Evolutionary conservation across 64 coral and sea anemone species (phyloP).

Genomic region (Catalaphyllia jardinei): DNA sequence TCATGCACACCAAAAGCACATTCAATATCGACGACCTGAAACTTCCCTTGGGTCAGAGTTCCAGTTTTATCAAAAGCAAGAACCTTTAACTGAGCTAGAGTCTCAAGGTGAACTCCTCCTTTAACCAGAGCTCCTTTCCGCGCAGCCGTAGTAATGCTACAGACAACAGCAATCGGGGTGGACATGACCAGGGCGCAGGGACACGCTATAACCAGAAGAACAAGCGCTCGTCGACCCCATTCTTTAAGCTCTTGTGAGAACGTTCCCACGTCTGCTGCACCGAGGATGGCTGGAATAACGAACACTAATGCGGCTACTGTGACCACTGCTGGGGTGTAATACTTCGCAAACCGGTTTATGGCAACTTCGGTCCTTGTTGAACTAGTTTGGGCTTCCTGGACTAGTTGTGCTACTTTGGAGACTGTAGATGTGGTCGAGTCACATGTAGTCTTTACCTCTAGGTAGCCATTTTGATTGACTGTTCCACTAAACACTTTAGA

Average conservation of each 20-base stretch:
- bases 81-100: conserved; percentile 45
- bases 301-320: conserved; percentile 68
- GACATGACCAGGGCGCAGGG: conserved; percentile 87
- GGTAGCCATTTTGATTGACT: conserved; percentile 96
- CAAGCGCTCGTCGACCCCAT: conserved; percentile 82
- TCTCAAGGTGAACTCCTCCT: conserved; percentile 65
- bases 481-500: conserved; percentile 88
- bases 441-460: conserved; percentile 91
- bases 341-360: conserved; percentile 94
- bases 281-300: conserved; percentile 80
- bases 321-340: conserved; percentile 85
- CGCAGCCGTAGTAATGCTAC: conserved; percentile 78
- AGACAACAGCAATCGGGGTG: conserved; percentile 75
- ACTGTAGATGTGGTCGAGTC: conserved; percentile 87
- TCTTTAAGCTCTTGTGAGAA: conserved; percentile 67
- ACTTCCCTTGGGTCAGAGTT: conserved; percentile 76
- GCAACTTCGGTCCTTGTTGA: conserved; percentile 80
- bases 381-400: conserved; percentile 91
- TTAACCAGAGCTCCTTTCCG: conserved; percentile 76
- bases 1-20: conserved; percentile 72
- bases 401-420: conserved; percentile 78
- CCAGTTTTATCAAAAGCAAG: conserved; percentile 78
- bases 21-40: conserved; percentile 91
- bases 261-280: conserved; percentile 80
- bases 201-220: conserved; percentile 79